Conservation (phyloP, 2,113 vertebrate genomes). For the Chitala chitala region DNA sequence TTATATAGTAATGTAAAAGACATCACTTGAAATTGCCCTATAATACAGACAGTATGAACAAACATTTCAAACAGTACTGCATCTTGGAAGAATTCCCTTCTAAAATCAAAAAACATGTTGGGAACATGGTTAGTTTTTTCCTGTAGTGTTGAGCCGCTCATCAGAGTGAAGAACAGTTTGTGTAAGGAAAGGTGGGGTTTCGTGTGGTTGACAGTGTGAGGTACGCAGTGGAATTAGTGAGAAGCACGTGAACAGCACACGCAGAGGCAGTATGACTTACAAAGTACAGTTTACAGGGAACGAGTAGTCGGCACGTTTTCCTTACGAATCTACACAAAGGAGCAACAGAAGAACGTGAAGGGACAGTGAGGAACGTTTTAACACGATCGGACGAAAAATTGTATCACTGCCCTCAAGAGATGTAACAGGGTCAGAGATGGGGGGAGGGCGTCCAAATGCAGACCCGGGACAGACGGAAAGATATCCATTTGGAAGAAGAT, state of each 20-base stretch:
- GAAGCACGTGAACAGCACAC: conserved; percentile 10
- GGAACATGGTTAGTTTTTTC: no score
- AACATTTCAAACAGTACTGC: no score
- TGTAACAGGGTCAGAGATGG: background rate
- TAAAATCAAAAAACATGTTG: no score
- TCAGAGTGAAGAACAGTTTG: no score
- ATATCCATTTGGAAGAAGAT: background rate
- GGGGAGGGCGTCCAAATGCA: background rate
- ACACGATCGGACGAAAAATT: conserved; percentile 13
- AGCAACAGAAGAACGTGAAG: background rate
- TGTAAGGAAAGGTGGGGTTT: no score
- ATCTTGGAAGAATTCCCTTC: no score
- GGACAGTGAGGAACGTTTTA: conserved; percentile 23
- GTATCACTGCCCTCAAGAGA: background rate
- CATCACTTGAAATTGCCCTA: no score
- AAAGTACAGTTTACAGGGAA: conserved; percentile 42
- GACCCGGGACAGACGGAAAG: background rate
- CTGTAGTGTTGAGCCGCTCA: no score
- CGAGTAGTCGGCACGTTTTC: conserved; percentile 29
- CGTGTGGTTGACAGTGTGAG: background rate
- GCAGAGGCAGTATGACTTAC: conserved; percentile 51
- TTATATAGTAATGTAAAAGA: no score
- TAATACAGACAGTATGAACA: no score
- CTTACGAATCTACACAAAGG: conserved; percentile 57
- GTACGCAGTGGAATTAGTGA: conserved; percentile 17